These are phyloP conservation scores for Cheilosia scutellata DNA, from an alignment of 2,888 invertebrate genomes.

Conservation along the genomic window DNA sequence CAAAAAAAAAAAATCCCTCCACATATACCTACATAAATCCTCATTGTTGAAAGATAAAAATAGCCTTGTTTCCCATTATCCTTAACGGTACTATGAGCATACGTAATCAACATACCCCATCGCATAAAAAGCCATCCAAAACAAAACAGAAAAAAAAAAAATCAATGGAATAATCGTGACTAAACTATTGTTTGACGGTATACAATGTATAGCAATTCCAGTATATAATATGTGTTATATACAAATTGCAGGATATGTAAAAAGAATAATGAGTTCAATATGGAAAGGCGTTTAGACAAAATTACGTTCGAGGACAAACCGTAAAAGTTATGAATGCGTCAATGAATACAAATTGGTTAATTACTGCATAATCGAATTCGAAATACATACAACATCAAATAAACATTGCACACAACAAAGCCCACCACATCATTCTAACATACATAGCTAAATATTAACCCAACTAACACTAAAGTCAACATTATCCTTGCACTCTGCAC, in stretches of 20 bases:
- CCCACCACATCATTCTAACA: conserved; percentile 35
- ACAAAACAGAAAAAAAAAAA: conserved; percentile 18
- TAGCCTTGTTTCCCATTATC: conserved; percentile 63
- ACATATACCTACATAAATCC: conserved; percentile 30
- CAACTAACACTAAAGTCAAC: conserved; percentile 41
- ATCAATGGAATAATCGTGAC: conserved; percentile 43
- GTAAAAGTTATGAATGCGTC: conserved; percentile 7
- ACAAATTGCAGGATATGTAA: neutral
- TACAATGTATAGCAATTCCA: conserved; percentile 17
- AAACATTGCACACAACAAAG: conserved; percentile 12
- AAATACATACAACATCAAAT: neutral
- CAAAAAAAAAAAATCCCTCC: conserved; percentile 10
- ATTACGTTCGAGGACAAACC: neutral
- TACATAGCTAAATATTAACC: conserved; percentile 50
- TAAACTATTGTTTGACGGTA: conserved; percentile 51
- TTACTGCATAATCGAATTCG: conserved; percentile 19
- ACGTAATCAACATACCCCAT: conserved; percentile 49
- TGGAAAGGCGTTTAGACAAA: neutral
- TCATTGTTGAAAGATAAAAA: conserved; percentile 67
- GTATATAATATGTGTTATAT: neutral
- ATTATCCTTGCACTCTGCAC: conserved; percentile 62
- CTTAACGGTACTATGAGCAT: conserved; percentile 55
- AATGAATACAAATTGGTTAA: conserved; percentile 32
- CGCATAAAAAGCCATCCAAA: neutral
- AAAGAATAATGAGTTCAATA: neutral